Conservation (phyloP, 2,888 invertebrate genomes). For the Adineta ricciae region DNA sequence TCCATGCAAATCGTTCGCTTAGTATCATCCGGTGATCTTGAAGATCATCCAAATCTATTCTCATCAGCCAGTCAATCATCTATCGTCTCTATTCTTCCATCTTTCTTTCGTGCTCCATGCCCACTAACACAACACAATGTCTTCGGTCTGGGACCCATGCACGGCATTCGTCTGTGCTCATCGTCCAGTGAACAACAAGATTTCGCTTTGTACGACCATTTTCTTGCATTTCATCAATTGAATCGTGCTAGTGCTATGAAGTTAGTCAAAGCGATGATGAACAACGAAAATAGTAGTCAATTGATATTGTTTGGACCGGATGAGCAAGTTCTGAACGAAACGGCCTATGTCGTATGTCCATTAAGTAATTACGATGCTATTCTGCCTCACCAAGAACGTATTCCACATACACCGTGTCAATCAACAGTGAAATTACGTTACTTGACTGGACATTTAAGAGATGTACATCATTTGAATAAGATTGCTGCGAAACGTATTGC, state of each 20-base stretch:
- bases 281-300: not conserved
- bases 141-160: not conserved
- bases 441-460: not conserved
- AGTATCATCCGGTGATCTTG: not conserved
- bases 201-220: not conserved
- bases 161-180: not conserved
- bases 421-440: not conserved
- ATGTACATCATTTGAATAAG: conserved; percentile 8
- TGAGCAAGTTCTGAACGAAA: not conserved
- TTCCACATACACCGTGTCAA: not conserved
- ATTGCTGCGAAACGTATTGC: not conserved
- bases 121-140: not conserved
- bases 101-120: not conserved
- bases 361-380: not conserved
- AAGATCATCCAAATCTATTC: not conserved
- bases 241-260: conserved; percentile 4
- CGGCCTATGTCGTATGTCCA: not conserved
- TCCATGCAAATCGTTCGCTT: not conserved
- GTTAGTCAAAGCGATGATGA: not conserved
- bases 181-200: not conserved
- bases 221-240: not conserved
- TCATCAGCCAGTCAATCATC: not conserved
- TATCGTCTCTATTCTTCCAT: not conserved
- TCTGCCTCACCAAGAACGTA: not conserved
- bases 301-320: not conserved